Evolutionary conservation across 2,113 vertebrate species (phyloP), one percentile per base, ranked within the genome.

Genomic region (Etia nguti): DNA sequence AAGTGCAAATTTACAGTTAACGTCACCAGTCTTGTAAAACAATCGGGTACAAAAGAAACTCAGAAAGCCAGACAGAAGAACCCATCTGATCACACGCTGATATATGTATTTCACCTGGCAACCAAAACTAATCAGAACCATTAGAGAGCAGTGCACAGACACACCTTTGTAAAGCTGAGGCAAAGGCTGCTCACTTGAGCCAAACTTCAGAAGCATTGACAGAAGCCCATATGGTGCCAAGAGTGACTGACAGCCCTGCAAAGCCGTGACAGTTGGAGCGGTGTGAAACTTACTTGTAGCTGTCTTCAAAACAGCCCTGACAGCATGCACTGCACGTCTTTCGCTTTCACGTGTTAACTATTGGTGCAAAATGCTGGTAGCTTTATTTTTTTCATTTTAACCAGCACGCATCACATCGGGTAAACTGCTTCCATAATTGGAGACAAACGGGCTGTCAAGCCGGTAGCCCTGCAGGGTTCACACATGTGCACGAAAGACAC

Each of bases 141-240:
- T 81, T 80, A 85, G 26, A 84, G 12, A 79, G 81, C 5, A 79
- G 89, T 8, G 82, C 26, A 20, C 54, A 22, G 16, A 57, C 84
- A 89, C 89, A 80, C 87, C 90, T 92, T 48, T 31, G 83, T 8
- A 73, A 79, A 55, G 24, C 77, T 86, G 43, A 86, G 85, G 26
- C 34, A 62, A 12, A 80, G 73, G 38, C 46, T 4, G 22, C 84
- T 88, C 70, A 87, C 36, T 80, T 65, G 62, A 89, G 90, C 86
- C 86, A 92, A 90, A 90, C 80, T 83, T 88, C 87, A 87, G 46
- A 26, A 77, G 52, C 0, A 3, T 55, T 91, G 89, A 86, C 86
- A 92, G 36, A 20, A 52, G 31, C 59, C 84, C 70, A 79, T 68
- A 48, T n/a, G 75, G 73, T 82, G 89, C 90, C 89, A 85, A 12